A percentile compares a stretch with the other conserved stretches of the same genome.
Evolutionary conservation across 2,113 vertebrate genomes (phyloP).

Genomic region (Sylvilagus bachmani): DNA sequence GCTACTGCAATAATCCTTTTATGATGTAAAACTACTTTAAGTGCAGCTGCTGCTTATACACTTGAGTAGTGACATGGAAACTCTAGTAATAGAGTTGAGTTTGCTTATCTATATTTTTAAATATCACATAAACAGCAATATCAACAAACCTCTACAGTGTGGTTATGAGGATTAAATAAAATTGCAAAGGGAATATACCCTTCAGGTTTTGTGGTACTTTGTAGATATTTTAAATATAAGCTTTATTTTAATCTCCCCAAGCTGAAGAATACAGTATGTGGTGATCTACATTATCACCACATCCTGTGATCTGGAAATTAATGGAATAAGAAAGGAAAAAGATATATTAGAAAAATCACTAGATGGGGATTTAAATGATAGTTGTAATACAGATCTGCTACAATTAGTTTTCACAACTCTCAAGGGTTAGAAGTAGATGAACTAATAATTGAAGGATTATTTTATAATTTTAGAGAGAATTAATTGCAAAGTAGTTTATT

Average conservation of each 20-base stretch:
- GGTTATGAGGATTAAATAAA: neutral
- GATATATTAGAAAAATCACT: slow-evolving; percentile 24
- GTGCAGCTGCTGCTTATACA: neutral
- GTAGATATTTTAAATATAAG: neutral
- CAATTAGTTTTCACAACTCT: slow-evolving; percentile 63
- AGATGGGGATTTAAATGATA: slow-evolving; percentile 26
- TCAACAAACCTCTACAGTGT: neutral
- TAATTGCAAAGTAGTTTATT: slow-evolving; percentile 71
- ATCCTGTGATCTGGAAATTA: neutral
- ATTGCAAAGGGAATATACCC: neutral
- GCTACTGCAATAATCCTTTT: neutral
- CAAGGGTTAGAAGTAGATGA: slow-evolving; percentile 32
- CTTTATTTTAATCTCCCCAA: neutral
- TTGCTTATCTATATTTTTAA: neutral
- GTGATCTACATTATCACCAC: neutral
- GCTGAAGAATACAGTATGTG: neutral
- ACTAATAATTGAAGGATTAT: slow-evolving; percentile 69
- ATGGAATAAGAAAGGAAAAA: neutral
- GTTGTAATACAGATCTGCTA: slow-evolving; percentile 49
- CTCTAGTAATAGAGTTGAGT: neutral
- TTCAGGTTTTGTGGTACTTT: neutral
- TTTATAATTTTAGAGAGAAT: slow-evolving; percentile 73
- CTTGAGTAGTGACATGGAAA: neutral
- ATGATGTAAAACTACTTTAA: neutral
- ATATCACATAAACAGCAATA: neutral